Evolutionary conservation across 2,888 invertebrate genomes (phyloP).

Genomic region (Zootermopsis nevadensis): DNA sequence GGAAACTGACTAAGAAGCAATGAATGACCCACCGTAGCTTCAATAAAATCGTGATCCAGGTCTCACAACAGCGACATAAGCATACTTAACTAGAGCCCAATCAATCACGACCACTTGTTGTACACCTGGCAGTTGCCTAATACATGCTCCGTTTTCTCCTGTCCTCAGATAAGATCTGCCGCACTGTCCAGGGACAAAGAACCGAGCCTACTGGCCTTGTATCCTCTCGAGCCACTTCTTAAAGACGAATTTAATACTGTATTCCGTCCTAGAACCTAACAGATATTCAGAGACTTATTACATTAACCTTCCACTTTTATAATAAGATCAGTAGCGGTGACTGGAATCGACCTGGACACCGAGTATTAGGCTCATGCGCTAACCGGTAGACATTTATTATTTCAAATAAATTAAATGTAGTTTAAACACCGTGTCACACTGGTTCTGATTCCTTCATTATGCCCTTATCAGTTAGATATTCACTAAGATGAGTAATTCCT

Average conservation of each 20-base stretch:
- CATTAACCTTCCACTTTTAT: no score
- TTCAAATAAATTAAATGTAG: no score
- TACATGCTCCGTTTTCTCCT: not conserved
- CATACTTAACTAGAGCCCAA: not conserved
- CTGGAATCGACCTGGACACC: no score
- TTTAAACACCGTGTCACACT: no score
- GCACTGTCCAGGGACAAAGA: not conserved
- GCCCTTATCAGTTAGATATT: no score
- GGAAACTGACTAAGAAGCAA: not conserved
- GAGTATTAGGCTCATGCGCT: no score
- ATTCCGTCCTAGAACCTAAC: not conserved
- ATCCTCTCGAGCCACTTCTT: no score
- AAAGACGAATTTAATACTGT: not conserved
- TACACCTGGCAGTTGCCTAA: not conserved
- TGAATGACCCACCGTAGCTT: not conserved
- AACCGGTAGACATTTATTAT: no score
- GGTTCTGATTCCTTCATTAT: no score
- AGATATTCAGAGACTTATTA: no score
- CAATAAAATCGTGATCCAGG: conserved; percentile 12
- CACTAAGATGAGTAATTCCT: no score
- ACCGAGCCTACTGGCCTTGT: not conserved
- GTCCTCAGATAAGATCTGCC: not conserved
- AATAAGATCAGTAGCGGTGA: no score
- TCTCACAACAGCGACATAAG: not conserved
- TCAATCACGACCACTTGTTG: conserved; percentile 13